phyloP scores from a whole-genome alignment of 2,797 vertebrate genomes.

The Tarsius wallacei region DNA sequence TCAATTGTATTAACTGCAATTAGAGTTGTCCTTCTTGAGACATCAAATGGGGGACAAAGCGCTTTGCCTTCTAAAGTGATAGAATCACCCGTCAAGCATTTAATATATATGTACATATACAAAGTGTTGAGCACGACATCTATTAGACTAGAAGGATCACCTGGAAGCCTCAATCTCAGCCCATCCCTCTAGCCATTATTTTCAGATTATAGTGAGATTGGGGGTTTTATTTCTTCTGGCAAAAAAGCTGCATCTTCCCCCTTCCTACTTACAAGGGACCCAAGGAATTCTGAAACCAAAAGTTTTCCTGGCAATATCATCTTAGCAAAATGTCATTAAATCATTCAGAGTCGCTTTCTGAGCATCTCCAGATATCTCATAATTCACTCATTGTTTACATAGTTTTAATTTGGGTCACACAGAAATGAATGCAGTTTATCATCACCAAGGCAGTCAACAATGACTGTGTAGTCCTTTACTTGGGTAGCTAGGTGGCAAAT shows the following conservation, averaged over 20 bases:
- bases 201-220: neutral
- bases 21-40: neutral
- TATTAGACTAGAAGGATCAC: neutral
- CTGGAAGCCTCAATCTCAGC: neutral
- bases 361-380: neutral
- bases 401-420: neutral
- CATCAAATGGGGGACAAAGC: neutral
- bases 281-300: constrained; percentile 43
- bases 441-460: neutral
- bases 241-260: neutral
- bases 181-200: neutral
- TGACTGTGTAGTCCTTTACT: neutral
- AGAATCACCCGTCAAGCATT: neutral
- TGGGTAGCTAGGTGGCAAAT: neutral
- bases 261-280: neutral
- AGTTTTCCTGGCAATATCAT: constrained; percentile 63
- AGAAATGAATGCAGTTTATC: neutral
- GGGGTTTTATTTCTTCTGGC: constrained; percentile 1
- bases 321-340: neutral
- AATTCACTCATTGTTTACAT: neutral
- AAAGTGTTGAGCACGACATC: neutral
- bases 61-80: constrained; percentile 12
- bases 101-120: neutral
- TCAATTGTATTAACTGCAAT: neutral
- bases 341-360: neutral